Conservation (phyloP, 2,797 vertebrate genomes). For the Premnoplex brunnescens region DNA sequence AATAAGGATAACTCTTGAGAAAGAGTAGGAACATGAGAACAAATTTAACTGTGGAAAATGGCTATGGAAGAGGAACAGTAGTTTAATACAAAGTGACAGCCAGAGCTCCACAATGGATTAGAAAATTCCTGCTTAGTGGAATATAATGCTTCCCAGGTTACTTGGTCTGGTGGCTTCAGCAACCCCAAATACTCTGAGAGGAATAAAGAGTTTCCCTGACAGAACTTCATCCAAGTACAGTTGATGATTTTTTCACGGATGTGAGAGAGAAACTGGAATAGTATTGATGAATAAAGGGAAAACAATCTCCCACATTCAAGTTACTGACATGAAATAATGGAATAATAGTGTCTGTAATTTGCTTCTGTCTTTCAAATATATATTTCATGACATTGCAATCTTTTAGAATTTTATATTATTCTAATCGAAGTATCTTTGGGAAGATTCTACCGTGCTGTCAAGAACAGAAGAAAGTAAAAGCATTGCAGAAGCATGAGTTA, state of each 20-base stretch:
- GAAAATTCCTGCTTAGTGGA: neutral
- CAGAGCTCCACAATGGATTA: neutral
- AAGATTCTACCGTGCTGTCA: neutral
- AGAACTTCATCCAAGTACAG: neutral
- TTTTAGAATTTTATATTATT: neutral
- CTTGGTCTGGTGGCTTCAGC: neutral
- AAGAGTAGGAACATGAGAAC: constrained; percentile 1
- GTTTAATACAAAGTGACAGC: neutral
- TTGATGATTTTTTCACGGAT: neutral
- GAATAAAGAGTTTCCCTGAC: neutral
- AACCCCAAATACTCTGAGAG: neutral
- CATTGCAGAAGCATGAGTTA: neutral
- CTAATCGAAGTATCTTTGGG: neutral
- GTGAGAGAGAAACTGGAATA: neutral
- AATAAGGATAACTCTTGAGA: constrained; percentile 41
- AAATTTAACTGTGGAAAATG: constrained; percentile 25
- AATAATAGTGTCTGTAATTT: neutral
- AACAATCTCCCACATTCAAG: neutral
- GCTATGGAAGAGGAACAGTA: constrained; percentile 5
- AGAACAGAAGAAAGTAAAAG: neutral
- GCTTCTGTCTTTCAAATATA: neutral
- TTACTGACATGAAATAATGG: neutral
- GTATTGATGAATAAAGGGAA: neutral
- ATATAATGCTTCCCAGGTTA: neutral
- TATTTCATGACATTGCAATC: neutral